Conservation (phyloP, 1,140 invertebrate genomes). For the Colletes gigas region DNA sequence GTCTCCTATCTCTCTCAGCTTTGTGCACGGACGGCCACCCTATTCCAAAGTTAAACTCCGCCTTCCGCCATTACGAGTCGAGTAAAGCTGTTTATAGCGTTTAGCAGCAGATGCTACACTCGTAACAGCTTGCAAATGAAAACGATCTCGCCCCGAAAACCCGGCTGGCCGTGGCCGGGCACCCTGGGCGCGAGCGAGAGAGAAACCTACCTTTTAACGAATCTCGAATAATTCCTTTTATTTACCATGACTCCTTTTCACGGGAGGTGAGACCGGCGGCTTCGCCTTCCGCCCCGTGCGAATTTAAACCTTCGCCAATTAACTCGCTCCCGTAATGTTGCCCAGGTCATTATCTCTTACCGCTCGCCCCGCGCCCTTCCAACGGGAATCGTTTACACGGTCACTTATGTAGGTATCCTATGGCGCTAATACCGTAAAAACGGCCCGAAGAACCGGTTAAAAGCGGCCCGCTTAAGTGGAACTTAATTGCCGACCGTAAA, state of each 20-base stretch:
- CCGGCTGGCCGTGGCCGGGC: neutral
- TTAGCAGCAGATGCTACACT: slow-evolving; percentile 74
- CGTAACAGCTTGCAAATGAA: slow-evolving; percentile 78
- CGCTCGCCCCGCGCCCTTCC: too few species aligned
- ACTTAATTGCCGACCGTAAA: neutral
- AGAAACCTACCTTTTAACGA: neutral
- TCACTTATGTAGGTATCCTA: neutral
- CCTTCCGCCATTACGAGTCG: slow-evolving; percentile 66
- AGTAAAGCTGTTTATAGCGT: slow-evolving; percentile 75
- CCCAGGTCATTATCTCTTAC: neutral
- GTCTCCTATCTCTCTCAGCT: slow-evolving; percentile 4
- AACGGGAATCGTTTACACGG: slow-evolving; percentile 2
- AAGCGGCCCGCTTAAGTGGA: neutral
- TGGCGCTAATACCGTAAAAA: neutral
- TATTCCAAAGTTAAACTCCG: slow-evolving; percentile 70
- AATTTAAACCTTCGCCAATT: slow-evolving; percentile 21
- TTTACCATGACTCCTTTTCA: neutral
- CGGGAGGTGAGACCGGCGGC: too few species aligned
- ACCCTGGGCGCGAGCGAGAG: neutral
- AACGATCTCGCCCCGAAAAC: slow-evolving; percentile 57
- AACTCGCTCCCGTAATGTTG: neutral
- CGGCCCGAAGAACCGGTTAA: neutral
- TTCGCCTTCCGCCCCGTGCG: too few species aligned
- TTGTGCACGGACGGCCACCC: slow-evolving; percentile 46
- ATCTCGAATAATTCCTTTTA: slow-evolving; percentile 6